phyloP scores from a whole-genome alignment of 1,140 invertebrate species.

The Drosophila tsacasi region DNA sequence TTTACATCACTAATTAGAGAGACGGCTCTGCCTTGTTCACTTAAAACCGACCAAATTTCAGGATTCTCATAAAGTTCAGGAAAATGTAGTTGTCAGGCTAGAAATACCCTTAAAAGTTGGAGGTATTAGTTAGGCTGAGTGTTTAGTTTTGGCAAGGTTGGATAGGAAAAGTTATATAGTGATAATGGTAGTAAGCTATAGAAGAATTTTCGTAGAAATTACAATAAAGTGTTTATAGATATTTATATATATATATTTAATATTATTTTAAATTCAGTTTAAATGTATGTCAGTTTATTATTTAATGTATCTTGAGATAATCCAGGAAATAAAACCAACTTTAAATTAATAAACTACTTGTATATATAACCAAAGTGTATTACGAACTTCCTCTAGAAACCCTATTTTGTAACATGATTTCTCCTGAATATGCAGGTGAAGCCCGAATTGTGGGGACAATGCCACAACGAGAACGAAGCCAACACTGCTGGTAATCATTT shows the following conservation, averaged over 20 bases:
- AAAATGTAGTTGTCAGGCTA: not conserved
- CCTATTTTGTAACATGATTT: not conserved
- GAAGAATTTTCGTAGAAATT: not conserved
- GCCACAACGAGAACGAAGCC: conserved; percentile 17
- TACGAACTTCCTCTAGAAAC: too few relatives aligned
- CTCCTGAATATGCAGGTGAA: conserved; percentile 8
- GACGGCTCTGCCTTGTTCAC: conserved; percentile 4
- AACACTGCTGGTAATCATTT: conserved; percentile 38
- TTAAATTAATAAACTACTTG: not conserved
- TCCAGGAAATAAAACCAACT: not conserved
- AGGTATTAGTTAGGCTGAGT: not conserved
- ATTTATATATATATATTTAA: not conserved
- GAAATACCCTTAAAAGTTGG: not conserved
- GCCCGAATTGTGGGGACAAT: conserved; percentile 18
- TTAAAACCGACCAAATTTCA: conserved; percentile 12
- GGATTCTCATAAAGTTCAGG: not conserved
- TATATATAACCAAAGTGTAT: not conserved
- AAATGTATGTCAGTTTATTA: not conserved
- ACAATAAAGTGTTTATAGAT: not conserved
- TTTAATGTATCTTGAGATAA: not conserved
- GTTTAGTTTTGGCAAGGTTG: too few relatives aligned
- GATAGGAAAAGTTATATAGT: too few relatives aligned
- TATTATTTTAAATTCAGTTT: not conserved
- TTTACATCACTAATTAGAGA: conserved; percentile 39
- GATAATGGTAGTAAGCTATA: not conserved